phyloP scores from a whole-genome alignment of 2,888 invertebrate species.

The Philhelius pedissequus region DNA sequence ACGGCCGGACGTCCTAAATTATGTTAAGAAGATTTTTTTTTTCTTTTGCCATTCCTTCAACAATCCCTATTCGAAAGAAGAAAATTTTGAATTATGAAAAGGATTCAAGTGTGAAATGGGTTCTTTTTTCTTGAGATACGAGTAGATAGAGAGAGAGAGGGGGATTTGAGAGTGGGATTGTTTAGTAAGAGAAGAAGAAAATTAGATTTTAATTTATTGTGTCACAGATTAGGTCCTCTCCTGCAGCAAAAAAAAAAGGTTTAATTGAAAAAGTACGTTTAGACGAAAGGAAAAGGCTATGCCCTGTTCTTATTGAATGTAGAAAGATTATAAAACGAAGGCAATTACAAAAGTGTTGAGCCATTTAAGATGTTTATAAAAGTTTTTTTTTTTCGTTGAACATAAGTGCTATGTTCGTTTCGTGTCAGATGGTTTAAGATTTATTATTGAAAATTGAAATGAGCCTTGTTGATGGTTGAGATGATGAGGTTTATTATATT shows the following conservation, averaged over 20 bases:
- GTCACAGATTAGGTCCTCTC: slow-evolving; percentile 46
- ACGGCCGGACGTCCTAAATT: slow-evolving; percentile 15
- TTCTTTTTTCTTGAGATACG: background rate
- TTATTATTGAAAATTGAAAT: background rate
- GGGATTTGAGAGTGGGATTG: background rate
- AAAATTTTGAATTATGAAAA: slow-evolving; percentile 52
- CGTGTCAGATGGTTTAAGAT: background rate
- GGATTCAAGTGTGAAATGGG: slow-evolving; percentile 46
- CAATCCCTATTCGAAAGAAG: background rate
- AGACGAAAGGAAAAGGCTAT: background rate
- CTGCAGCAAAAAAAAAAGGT: background rate
- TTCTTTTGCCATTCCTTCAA: background rate
- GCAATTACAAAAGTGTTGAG: slow-evolving; percentile 51
- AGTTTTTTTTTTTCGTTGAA: background rate
- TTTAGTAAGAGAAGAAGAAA: background rate
- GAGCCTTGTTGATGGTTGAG: background rate
- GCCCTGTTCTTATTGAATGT: background rate
- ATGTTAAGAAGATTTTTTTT: slow-evolving; percentile 4
- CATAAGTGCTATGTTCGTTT: background rate
- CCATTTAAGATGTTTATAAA: slow-evolving; percentile 30
- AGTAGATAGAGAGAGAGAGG: too few relatives aligned
- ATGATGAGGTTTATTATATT: background rate
- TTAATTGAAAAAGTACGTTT: slow-evolving; percentile 48
- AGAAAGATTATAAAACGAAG: slow-evolving; percentile 9
- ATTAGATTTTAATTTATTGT: slow-evolving; percentile 62